These are phyloP conservation scores for Erpobdella octoculata DNA, from an alignment of 2,888 invertebrate genomes.

Conservation along the genomic window DNA sequence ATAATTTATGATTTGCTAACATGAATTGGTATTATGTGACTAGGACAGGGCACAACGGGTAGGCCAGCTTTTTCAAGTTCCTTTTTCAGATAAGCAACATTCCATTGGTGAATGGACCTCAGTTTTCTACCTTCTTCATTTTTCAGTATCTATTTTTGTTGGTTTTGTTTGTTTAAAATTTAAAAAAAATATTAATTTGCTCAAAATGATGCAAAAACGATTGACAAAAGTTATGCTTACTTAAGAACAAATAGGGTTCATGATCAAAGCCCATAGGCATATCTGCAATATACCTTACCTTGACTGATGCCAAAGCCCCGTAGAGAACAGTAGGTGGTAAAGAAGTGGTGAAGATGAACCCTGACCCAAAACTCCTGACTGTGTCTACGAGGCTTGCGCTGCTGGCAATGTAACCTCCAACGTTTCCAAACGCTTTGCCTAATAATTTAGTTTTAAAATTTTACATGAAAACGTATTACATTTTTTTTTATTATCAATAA, in stretches of 20 bases:
- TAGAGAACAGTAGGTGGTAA: slow-evolving; percentile 84
- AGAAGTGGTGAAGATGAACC: slow-evolving; percentile 95
- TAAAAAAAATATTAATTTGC: too few relatives aligned
- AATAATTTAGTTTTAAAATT: slow-evolving; percentile 30
- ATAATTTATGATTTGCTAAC: too few relatives aligned
- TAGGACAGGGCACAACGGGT: slow-evolving; percentile 76
- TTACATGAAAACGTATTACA: not conserved
- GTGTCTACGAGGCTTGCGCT: slow-evolving; percentile 73
- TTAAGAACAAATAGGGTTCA: too few relatives aligned
- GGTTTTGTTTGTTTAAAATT: too few relatives aligned
- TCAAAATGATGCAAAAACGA: too few relatives aligned
- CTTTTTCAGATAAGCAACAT: slow-evolving; percentile 76
- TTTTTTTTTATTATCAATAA: too few relatives aligned
- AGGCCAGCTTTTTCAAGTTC: slow-evolving; percentile 66
- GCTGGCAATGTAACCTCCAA: slow-evolving; percentile 79
- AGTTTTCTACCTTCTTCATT: slow-evolving; percentile 76
- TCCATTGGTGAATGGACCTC: slow-evolving; percentile 71
- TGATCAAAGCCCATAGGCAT: not conserved
- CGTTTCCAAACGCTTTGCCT: slow-evolving; percentile 87
- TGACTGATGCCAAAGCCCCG: slow-evolving; percentile 75
- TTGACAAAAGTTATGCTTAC: too few relatives aligned
- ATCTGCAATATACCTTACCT: slow-evolving; percentile 40
- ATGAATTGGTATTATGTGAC: slow-evolving; percentile 90
- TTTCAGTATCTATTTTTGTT: slow-evolving; percentile 53
- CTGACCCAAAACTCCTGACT: slow-evolving; percentile 85